These are phyloP conservation scores for Myopa tessellatipennis DNA, from an alignment of 2,888 invertebrate species.

Conservation along the genomic window DNA sequence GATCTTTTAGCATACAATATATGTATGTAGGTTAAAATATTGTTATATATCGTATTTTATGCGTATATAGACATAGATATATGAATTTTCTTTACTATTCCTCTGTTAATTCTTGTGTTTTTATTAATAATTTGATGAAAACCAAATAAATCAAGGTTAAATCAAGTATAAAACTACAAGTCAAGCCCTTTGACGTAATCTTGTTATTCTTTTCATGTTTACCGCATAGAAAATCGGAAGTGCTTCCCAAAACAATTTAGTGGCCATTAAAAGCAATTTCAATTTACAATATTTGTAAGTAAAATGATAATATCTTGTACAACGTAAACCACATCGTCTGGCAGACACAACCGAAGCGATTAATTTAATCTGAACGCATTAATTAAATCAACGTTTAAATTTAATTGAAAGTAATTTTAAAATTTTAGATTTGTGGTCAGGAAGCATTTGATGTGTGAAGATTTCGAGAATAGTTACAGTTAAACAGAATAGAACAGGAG, in stretches of 20 bases:
- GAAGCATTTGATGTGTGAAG: not conserved
- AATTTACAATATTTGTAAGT: not conserved
- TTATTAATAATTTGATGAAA: too few species aligned
- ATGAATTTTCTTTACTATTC: too few species aligned
- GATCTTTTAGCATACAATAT: too few species aligned
- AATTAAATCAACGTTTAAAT: conserved; percentile 44
- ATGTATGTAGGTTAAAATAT: too few species aligned
- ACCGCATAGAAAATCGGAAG: not conserved
- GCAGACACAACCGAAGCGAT: conserved; percentile 17
- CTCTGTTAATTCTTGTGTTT: too few species aligned
- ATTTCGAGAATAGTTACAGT: not conserved
- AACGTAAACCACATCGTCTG: not conserved
- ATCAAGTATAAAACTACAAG: not conserved
- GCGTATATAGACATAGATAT: too few species aligned
- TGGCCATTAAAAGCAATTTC: not conserved
- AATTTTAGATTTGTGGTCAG: not conserved
- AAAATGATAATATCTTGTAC: not conserved
- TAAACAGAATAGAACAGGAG: not conserved
- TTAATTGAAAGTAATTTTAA: conserved; percentile 32
- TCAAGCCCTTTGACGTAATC: not conserved
- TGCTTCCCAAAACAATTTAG: conserved; percentile 6
- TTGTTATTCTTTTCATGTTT: not conserved
- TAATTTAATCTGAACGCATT: conserved; percentile 32
- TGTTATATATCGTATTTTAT: too few species aligned
- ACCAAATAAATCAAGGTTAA: not conserved